Evolutionary conservation across 1,140 invertebrate genomes (phyloP).

Genomic region (Melanaphis sacchari): DNA sequence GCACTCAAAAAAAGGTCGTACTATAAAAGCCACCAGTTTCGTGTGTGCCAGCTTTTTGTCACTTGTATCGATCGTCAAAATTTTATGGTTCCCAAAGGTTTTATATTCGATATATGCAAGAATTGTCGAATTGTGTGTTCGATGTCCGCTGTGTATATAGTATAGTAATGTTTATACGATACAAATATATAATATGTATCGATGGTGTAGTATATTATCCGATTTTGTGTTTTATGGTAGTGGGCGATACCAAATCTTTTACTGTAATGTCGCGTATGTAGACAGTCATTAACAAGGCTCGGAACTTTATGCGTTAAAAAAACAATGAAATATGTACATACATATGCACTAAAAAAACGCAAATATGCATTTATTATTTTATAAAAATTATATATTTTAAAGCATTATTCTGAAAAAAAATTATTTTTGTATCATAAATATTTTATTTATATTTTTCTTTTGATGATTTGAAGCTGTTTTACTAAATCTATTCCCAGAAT

Average conservation of each 20-base stretch:
- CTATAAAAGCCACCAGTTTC: background rate
- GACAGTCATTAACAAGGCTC: too few relatives aligned
- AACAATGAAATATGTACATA: too few relatives aligned
- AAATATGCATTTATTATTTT: too few relatives aligned
- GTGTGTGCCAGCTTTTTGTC: background rate
- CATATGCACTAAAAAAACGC: too few relatives aligned
- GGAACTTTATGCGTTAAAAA: too few relatives aligned
- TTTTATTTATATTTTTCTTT: too few relatives aligned
- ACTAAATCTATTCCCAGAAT: too few relatives aligned
- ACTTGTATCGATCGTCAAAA: background rate
- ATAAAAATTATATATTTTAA: too few relatives aligned
- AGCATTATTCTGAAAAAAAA: too few relatives aligned
- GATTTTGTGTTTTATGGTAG: background rate
- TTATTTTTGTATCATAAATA: too few relatives aligned
- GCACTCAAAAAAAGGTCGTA: background rate
- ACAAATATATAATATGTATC: background rate
- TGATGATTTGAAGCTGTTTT: too few relatives aligned
- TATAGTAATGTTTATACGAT: background rate
- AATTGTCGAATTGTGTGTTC: background rate
- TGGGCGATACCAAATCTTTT: background rate
- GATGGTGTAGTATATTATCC: background rate
- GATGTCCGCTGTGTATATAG: background rate
- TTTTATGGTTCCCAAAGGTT: conserved; percentile 15
- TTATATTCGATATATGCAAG: background rate
- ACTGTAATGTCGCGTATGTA: background rate